phyloP scores from a whole-genome alignment of 2,888 invertebrate genomes.

The Apodemia mormo region DNA sequence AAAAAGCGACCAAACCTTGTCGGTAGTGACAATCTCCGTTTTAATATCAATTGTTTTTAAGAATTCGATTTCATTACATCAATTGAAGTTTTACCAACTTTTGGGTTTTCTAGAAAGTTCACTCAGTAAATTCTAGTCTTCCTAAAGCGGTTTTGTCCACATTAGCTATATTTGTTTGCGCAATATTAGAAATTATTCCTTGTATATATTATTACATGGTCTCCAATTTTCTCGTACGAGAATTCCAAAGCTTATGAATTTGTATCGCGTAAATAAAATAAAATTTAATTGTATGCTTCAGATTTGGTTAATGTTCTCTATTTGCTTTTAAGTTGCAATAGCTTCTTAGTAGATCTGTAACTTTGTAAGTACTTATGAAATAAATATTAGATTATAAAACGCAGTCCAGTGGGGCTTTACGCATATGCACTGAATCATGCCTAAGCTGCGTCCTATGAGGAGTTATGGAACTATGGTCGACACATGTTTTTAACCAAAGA shows the following conservation, averaged over 20 bases:
- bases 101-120: no score
- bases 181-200: no score
- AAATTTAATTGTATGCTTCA: constrained; percentile 39
- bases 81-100: no score
- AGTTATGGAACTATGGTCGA: constrained; percentile 73
- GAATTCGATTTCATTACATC: not conserved
- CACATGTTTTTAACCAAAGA: constrained; percentile 70
- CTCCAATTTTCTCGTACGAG: constrained; percentile 13
- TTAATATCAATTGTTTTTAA: not conserved
- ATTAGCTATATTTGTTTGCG: no score
- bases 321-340: constrained; percentile 73
- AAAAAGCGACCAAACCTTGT: no score
- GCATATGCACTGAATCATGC: constrained; percentile 36
- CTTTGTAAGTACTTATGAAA: constrained; percentile 78
- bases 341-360: constrained; percentile 80
- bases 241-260: constrained; percentile 36
- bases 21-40: not conserved
- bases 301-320: constrained; percentile 66
- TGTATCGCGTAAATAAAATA: constrained; percentile 23
- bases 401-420: constrained; percentile 45
- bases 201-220: not conserved
- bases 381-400: constrained; percentile 52
- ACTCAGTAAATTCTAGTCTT: not conserved
- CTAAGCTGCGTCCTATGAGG: constrained; percentile 52
- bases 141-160: no score